Evolutionary conservation across 2,113 vertebrate species (phyloP), one percentile per base, ranked within the genome.

Genomic region (Stigmatopora argus): DNA sequence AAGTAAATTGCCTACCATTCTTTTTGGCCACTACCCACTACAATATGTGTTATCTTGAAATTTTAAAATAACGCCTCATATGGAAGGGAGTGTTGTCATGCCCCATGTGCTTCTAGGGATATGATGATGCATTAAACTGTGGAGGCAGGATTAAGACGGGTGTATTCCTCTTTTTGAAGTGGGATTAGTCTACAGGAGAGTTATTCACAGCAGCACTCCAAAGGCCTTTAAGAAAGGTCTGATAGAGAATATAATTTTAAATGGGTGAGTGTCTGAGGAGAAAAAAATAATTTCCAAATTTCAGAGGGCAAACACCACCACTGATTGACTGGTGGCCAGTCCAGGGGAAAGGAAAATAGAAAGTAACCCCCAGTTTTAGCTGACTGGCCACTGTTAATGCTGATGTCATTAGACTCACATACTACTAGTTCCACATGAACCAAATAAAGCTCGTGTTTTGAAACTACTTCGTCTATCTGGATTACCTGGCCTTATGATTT

Each of bases 131-230:
- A 84, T 74, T 72, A 73, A 64, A 75, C 38, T 70, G 53, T 75
- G 79, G 85, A 81, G 77, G 72, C 71, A 52, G 78, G 77, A 81
- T 81, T 82, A 83, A 73, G 70, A 77, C 58, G 53, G 68, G 52
- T 64, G 67, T 71, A 72, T 82, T 85, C 71, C 18, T 34, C 31
- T 75, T 83, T 86, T 73, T 87, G 78, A 88, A 89, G 81, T 79
- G 77, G 83, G 83, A 88, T 89, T 87, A 87, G 72, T 55, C 57
- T 63, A 70, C 65, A 55, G 52, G 70, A 71, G 79, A 79, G 74
- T 84, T 80, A 86, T 84, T 89, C 80, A 71, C 67, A 78, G 79
- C 79, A 67, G 59, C 77, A 82, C 76, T 81, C 65, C 65, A 75
- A 63, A 78, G 78, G 64, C 71, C 66, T 75, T 78, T 72, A 83